These are phyloP conservation scores for Ictalurus punctatus DNA, from an alignment of 2,113 vertebrate genomes.

Conservation along the genomic window DNA sequence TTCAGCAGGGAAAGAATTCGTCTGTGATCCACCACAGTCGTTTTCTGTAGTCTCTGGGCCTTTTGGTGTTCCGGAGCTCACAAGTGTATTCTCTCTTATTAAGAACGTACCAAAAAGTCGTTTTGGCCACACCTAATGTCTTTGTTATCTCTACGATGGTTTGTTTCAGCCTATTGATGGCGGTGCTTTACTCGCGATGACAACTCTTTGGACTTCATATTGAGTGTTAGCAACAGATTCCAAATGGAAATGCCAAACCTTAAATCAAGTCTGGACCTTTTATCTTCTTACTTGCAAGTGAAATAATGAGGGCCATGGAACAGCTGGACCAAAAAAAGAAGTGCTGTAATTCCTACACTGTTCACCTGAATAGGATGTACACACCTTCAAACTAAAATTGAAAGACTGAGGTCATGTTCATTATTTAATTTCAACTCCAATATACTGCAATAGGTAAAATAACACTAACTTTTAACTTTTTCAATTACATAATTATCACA, in stretches of 20 bases:
- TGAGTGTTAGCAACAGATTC: not conserved
- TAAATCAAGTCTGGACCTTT: not conserved
- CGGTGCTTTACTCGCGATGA: not conserved
- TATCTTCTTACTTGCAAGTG: not conserved
- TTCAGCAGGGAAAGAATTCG: too few relatives aligned
- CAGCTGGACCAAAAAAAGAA: not conserved
- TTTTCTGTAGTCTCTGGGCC: too few relatives aligned
- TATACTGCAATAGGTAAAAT: not conserved
- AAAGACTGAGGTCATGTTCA: not conserved
- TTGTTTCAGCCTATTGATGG: too few relatives aligned
- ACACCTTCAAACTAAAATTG: not conserved
- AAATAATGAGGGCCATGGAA: not conserved
- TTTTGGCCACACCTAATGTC: too few relatives aligned
- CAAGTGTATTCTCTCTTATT: too few relatives aligned
- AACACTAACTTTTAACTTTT: not conserved
- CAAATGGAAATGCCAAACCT: not conserved
- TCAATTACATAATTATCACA: not conserved
- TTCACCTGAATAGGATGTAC: not conserved
- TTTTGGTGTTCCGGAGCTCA: too few relatives aligned
- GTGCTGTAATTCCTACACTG: not conserved
- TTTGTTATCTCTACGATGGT: too few relatives aligned
- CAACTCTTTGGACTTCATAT: not conserved
- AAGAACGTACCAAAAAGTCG: too few relatives aligned
- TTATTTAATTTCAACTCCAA: not conserved
- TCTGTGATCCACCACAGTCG: too few relatives aligned